A percentile compares a stretch with the other conserved stretches of the same genome.
phyloP scores from a whole-genome alignment of 2,888 invertebrate genomes.

The Himalopsyche japonica region DNA sequence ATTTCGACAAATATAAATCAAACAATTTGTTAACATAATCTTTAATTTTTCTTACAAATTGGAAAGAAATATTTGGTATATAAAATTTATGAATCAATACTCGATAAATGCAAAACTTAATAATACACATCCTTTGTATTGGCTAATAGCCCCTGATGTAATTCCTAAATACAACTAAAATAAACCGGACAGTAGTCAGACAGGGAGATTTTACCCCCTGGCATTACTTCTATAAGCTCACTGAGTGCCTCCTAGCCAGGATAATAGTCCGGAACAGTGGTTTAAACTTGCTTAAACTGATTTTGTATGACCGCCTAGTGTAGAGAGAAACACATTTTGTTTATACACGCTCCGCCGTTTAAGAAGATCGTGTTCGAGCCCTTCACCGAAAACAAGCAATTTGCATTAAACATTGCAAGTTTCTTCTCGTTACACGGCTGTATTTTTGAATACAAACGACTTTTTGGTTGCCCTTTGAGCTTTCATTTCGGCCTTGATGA shows the following conservation, averaged over 20 bases:
- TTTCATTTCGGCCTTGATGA: no score
- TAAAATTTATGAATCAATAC: no score
- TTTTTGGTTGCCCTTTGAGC: no score
- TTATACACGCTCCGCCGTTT: conserved; percentile 14
- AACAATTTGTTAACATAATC: no score
- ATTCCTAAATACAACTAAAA: neutral
- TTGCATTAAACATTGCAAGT: neutral
- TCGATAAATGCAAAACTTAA: no score
- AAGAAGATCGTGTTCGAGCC: conserved; percentile 18
- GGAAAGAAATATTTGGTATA: no score
- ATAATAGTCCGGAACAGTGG: conserved; percentile 36
- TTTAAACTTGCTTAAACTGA: conserved; percentile 33
- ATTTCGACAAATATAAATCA: no score
- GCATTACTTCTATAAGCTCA: neutral
- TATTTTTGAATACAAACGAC: no score
- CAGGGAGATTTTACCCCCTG: neutral
- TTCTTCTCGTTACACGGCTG: neutral
- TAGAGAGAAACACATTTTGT: conserved; percentile 16
- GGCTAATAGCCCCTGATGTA: neutral
- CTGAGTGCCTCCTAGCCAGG: conserved; percentile 8
- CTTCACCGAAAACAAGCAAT: neutral
- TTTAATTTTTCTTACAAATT: no score
- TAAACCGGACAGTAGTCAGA: neutral
- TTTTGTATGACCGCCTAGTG: conserved; percentile 20
- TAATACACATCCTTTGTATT: no score